Evolutionary conservation across 2,888 invertebrate genomes (phyloP).

Genomic region (Eledona agricola): DNA sequence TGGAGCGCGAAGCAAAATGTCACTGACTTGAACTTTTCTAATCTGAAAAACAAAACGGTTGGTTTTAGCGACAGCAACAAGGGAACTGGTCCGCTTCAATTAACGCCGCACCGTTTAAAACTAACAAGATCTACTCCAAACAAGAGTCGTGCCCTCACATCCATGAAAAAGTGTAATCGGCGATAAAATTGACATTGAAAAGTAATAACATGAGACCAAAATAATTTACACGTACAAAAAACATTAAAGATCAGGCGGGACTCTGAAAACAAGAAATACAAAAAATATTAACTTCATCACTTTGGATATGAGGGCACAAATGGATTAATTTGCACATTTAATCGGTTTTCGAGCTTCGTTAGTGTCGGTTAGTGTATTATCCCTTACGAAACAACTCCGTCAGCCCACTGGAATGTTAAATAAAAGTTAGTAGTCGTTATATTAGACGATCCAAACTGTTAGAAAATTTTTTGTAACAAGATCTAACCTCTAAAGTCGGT

Average conservation of each 20-base stretch:
- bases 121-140: no score
- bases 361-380: constrained; percentile 1
- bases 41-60: constrained; percentile 50
- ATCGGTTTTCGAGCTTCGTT: no score
- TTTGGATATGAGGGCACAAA: no score
- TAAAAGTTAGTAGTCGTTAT: constrained; percentile 5
- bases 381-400: constrained; percentile 2
- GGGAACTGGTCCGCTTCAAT: no score
- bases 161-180: no score
- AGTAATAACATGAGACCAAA: background rate
- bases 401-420: constrained; percentile 6
- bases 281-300: constrained; percentile 3
- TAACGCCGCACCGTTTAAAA: no score
- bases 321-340: no score
- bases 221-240: no score
- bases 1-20: constrained; percentile 58
- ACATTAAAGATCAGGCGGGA: no score
- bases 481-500: constrained; percentile 59
- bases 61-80: background rate
- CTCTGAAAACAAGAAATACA: background rate
- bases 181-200: background rate
- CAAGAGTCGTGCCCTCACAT: no score
- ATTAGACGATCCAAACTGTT: no score
- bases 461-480: constrained; percentile 28
- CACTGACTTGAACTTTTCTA: constrained; percentile 58